A percentile compares a stretch with the other conserved stretches of the same genome.
Conservation (phyloP, 2,888 invertebrate genomes). For the Masnerella sp. region DNA sequence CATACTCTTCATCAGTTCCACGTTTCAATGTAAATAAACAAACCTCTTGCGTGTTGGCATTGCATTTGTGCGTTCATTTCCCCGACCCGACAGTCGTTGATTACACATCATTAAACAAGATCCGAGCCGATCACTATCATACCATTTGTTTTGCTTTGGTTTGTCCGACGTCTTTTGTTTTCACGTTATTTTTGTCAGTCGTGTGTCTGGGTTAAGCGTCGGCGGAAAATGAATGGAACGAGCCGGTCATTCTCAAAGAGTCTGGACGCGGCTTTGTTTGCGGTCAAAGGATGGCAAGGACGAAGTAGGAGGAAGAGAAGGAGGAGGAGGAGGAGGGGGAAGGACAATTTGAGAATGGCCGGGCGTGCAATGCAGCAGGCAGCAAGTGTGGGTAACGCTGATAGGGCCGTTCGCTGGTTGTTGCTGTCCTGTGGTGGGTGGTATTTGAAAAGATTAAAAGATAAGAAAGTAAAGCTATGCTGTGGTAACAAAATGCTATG, state of each 20-base stretch:
- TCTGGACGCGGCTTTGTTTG: no score
- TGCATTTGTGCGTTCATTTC: slow-evolving; percentile 35
- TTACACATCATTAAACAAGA: slow-evolving; percentile 16
- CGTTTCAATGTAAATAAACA: slow-evolving; percentile 44
- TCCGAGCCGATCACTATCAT: slow-evolving; percentile 30
- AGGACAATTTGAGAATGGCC: no score
- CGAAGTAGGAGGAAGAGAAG: no score
- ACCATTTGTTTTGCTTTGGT: slow-evolving; percentile 54
- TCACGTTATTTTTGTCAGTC: slow-evolving; percentile 38
- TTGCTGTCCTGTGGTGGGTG: slow-evolving; percentile 78
- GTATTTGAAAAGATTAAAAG: no score
- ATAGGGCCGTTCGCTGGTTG: slow-evolving; percentile 77
- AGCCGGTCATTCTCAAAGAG: slow-evolving; percentile 58
- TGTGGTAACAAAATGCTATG: slow-evolving; percentile 68
- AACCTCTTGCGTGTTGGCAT: slow-evolving; percentile 31
- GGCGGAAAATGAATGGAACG: slow-evolving; percentile 31
- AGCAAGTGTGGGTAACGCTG: slow-evolving; percentile 72
- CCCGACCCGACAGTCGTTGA: slow-evolving; percentile 18
- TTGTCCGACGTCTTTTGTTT: slow-evolving; percentile 36
- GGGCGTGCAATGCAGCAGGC: slow-evolving; percentile 65
- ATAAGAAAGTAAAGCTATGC: slow-evolving; percentile 70
- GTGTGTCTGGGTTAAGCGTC: slow-evolving; percentile 46
- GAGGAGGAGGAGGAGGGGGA: no score
- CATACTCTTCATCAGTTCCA: slow-evolving; percentile 27
- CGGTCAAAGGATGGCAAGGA: no score